phyloP scores from a whole-genome alignment of 2,113 vertebrate genomes.

The Aphyosemion australe region DNA sequence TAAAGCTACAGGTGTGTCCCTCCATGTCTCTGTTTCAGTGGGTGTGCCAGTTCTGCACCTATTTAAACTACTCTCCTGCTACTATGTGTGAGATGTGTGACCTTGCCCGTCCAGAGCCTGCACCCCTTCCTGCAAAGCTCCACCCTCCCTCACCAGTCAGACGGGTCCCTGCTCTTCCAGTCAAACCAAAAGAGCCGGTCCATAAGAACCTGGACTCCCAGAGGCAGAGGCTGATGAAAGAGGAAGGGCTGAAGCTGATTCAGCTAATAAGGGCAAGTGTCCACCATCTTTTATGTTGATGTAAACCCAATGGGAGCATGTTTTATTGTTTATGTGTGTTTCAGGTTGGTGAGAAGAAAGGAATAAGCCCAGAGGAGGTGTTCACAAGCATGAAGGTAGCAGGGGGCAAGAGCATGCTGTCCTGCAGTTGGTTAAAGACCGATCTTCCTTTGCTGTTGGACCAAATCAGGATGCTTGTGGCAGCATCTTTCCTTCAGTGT shows the following conservation, averaged over 20 bases:
- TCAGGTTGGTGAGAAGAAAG: slow-evolving; percentile 71
- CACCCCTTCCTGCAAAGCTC: slow-evolving; percentile 59
- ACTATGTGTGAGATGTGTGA: slow-evolving; percentile 85
- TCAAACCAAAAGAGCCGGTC: slow-evolving; percentile 56
- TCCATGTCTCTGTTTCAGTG: slow-evolving; percentile 52
- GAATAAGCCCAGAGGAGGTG: slow-evolving; percentile 77
- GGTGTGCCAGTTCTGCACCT: slow-evolving; percentile 88
- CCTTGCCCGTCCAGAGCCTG: slow-evolving; percentile 76
- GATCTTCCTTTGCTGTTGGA: slow-evolving; percentile 86
- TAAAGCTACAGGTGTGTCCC: no score
- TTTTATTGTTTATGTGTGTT: slow-evolving; percentile 1
- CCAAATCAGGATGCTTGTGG: slow-evolving; percentile 81
- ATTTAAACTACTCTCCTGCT: slow-evolving; percentile 82
- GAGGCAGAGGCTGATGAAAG: slow-evolving; percentile 83
- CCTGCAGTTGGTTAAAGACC: slow-evolving; percentile 83
- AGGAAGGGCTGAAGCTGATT: slow-evolving; percentile 85
- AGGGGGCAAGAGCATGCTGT: slow-evolving; percentile 69
- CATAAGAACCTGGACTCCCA: slow-evolving; percentile 74
- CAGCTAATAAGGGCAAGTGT: slow-evolving; percentile 81
- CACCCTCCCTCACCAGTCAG: slow-evolving; percentile 69
- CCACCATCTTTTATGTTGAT: neutral
- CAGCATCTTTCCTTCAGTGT: slow-evolving; percentile 27
- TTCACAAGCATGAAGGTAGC: slow-evolving; percentile 82
- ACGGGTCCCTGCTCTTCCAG: slow-evolving; percentile 54
- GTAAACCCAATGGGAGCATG: neutral